Base-by-base conservation (phyloP, 2,888 invertebrate species). In the Ditylenchus weischeri region DNA sequence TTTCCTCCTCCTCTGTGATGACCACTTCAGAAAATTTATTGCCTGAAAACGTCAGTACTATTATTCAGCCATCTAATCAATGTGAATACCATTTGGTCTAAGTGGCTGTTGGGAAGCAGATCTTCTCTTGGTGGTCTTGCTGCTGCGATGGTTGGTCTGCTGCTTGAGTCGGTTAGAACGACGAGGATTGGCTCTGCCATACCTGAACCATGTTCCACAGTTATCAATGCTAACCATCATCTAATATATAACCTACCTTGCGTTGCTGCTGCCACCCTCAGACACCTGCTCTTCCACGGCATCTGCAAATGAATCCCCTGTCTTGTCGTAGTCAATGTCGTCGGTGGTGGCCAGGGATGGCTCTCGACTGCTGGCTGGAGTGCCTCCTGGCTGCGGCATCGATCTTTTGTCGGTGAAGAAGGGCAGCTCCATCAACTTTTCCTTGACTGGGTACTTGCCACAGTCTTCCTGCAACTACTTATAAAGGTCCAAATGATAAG, bases 291-390 rank as follows among this genome's bases (percentile, higher is more conserved):
- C 59, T 23, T 29, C 59, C 36, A 59, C 4, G 1, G 19, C 35
- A 23, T 59, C 59, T 1, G 23, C 29, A 36, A 59, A 59, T 13
- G 59, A 59, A n/a, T 59, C 59, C 4, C 59, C 59, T 2, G 59
- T 59, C 36, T 59, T 59, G 43, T 59, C 59, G 23, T 59, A 59
- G 35, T 59, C 59, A 8, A 59, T 59, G 19, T 59, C 59, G 8
- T 59, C 59, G 11, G 59, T 59, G 59, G 13, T 59, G 36, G 59
- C 43, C 7, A 35, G 7, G 8, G 59, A 59, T 15, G 59, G 19
- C 11, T 35, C 23, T 21, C 59, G 59, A 36, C 59, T 59, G 36
- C 59, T 59, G 11, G 36, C 23, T n/a, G 59, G 59, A 59, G 23
- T 59, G 13, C 35, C 58, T 21, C 23, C n/a, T 57, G 58, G 35